Percentiles rank a stretch among this genome's conserved stretches.
These are phyloP conservation scores for Cheilosia grossa DNA, from an alignment of 2,888 invertebrate genomes.

Conservation along the genomic window DNA sequence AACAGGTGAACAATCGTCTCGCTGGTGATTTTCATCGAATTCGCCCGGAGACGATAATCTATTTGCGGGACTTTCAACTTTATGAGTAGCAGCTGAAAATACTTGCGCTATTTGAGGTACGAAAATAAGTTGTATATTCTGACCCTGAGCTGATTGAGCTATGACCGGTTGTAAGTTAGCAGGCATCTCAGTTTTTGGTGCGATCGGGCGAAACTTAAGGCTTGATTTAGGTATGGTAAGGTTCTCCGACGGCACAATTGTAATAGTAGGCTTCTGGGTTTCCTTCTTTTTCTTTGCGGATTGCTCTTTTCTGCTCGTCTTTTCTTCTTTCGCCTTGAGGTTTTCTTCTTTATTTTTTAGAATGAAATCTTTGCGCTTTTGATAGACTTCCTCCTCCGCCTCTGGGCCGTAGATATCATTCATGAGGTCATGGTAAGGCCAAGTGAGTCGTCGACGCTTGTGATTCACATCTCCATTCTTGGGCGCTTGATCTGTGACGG, in stretches of 20 bases:
- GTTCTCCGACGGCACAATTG: background rate
- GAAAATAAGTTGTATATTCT: background rate
- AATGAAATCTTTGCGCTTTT: background rate
- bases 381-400: constrained; percentile 3
- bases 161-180: background rate
- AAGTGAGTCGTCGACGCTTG: constrained; percentile 8
- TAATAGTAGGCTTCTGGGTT: no score
- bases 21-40: background rate
- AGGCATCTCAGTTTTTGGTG: background rate
- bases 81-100: background rate
- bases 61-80: background rate
- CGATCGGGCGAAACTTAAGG: constrained; percentile 21
- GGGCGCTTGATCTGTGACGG: background rate
- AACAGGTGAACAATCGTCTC: background rate
- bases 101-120: background rate
- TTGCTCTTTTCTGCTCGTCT: no score
- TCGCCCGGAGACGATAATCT: background rate
- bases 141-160: background rate
- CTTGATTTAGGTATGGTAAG: background rate
- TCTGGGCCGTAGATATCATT: constrained; percentile 33
- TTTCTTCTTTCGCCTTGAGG: no score
- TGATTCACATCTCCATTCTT: background rate
- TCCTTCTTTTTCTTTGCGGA: background rate
- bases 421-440: constrained; percentile 47
- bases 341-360: no score